phyloP scores from a whole-genome alignment of 2,888 invertebrate species.

The Cactoblastis cactorum region DNA sequence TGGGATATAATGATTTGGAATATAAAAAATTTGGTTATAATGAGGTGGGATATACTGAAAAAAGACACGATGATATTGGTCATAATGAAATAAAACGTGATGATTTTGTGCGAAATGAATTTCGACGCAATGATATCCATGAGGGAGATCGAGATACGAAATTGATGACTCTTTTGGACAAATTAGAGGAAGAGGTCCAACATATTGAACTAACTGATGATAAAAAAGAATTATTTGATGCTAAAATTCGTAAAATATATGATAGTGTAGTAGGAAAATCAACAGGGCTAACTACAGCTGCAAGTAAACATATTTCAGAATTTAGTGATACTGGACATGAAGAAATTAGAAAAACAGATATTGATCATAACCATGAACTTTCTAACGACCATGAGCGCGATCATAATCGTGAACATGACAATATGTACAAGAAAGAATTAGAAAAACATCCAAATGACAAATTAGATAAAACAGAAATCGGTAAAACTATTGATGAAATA shows the following conservation, averaged over 20 bases:
- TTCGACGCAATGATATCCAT: too few relatives aligned
- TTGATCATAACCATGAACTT: neutral
- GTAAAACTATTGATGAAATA: slow-evolving; percentile 3
- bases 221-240: slow-evolving; percentile 52
- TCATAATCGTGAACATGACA: neutral
- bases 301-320: neutral
- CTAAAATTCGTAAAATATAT: slow-evolving; percentile 57
- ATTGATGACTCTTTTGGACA: slow-evolving; percentile 46
- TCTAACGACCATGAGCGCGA: neutral
- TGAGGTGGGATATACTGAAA: too few relatives aligned
- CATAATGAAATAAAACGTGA: neutral
- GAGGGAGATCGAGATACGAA: slow-evolving; percentile 33
- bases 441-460: neutral
- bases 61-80: too few relatives aligned
- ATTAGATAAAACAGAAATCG: neutral
- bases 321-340: neutral
- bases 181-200: slow-evolving; percentile 51
- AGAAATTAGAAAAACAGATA: neutral
- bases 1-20: too few relatives aligned
- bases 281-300: neutral
- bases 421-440: neutral
- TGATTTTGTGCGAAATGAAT: neutral
- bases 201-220: slow-evolving; percentile 40
- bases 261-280: slow-evolving; percentile 37
- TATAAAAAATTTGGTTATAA: neutral